A percentile compares a stretch with the other conserved stretches of the same genome.
phyloP scores from a whole-genome alignment of 2,888 invertebrate species.

The Diloba caeruleocephala region DNA sequence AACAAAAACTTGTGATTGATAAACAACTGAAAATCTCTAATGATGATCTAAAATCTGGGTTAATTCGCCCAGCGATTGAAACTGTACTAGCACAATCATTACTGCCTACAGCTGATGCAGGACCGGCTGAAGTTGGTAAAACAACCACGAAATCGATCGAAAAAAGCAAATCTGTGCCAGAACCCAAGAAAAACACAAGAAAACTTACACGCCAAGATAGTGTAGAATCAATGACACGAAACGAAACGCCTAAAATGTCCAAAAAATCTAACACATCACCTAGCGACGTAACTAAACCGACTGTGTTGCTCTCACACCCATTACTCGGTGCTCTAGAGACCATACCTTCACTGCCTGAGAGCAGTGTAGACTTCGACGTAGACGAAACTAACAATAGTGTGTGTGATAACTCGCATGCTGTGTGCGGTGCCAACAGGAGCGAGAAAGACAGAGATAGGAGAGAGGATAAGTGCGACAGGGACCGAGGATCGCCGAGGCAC shows the following conservation, averaged over 20 bases:
- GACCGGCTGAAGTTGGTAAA: constrained; percentile 1
- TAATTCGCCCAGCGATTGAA: background rate
- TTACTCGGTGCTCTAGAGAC: constrained; percentile 80
- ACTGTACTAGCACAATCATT: constrained; percentile 8
- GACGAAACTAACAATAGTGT: constrained; percentile 86
- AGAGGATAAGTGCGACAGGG: constrained; percentile 68
- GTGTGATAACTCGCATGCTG: constrained; percentile 89
- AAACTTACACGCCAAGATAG: constrained; percentile 79
- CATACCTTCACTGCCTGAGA: constrained; percentile 82
- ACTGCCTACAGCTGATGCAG: constrained; percentile 1
- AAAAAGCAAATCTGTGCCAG: constrained; percentile 33
- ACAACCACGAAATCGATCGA: constrained; percentile 6
- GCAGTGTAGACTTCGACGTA: constrained; percentile 74
- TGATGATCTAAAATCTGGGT: constrained; percentile 12
- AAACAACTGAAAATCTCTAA: constrained; percentile 18
- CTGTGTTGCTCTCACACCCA: constrained; percentile 78
- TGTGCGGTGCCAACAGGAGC: constrained; percentile 84
- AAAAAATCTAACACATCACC: constrained; percentile 67
- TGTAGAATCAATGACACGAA: constrained; percentile 71
- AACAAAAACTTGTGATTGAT: constrained; percentile 22
- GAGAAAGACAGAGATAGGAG: constrained; percentile 71
- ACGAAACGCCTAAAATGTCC: constrained; percentile 76
- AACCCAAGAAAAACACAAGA: constrained; percentile 53
- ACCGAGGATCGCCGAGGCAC: constrained; percentile 83
- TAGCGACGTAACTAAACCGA: constrained; percentile 70